phyloP scores from a whole-genome alignment of 2,113 vertebrate species.

The Gobiocypris rarus region DNA sequence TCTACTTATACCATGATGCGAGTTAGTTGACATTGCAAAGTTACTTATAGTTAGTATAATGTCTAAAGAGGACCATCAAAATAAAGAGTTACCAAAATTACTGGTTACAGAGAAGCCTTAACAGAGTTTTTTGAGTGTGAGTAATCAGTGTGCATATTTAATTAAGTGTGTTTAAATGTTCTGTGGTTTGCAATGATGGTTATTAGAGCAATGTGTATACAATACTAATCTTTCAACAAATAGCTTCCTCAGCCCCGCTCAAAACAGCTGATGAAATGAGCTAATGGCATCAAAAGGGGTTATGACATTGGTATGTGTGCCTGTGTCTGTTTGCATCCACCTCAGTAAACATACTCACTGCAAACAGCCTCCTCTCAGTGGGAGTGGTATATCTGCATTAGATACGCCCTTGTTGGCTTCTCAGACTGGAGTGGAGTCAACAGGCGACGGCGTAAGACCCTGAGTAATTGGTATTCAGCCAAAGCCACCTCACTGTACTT shows the following conservation, averaged over 20 bases:
- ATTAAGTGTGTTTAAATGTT: constrained; percentile 24
- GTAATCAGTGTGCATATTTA: constrained; percentile 20
- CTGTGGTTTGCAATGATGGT: constrained; percentile 29
- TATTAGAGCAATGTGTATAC: constrained; percentile 40
- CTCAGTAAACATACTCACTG: constrained; percentile 11
- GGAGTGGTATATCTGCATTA: constrained; percentile 27
- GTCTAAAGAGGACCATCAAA: no score
- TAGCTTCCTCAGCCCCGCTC: constrained; percentile 39
- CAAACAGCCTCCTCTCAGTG: constrained; percentile 5
- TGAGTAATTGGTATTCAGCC: constrained; percentile 22
- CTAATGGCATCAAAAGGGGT: constrained; percentile 43
- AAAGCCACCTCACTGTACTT: constrained; percentile 28
- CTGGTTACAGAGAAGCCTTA: constrained; percentile 20
- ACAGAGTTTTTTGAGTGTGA: constrained; percentile 9
- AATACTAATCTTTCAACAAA: constrained; percentile 10
- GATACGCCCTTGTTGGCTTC: constrained; percentile 24
- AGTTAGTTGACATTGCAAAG: no score
- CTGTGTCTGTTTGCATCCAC: neutral
- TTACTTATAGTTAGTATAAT: no score
- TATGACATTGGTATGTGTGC: constrained; percentile 14
- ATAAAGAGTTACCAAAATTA: neutral
- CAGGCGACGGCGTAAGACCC: constrained; percentile 9
- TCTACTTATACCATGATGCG: no score
- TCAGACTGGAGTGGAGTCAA: constrained; percentile 28
- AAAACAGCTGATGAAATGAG: constrained; percentile 43